Evolutionary conservation across 2,888 invertebrate species (phyloP).

Genomic region (Anoplius nigerrimus): DNA sequence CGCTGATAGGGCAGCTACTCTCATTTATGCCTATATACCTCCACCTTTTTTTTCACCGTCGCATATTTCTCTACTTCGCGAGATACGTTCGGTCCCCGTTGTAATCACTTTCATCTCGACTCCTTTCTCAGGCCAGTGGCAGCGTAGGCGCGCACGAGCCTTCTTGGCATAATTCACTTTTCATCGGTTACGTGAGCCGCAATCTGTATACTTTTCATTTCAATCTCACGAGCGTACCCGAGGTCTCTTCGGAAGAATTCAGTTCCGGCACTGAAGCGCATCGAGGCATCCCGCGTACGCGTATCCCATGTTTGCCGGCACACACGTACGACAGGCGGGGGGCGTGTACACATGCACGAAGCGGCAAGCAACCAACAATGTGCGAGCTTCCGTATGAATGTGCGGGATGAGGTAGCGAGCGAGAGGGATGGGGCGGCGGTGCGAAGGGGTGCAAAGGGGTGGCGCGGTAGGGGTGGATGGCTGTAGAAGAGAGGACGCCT

Average conservation of each 20-base stretch:
- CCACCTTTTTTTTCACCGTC: too few relatives aligned
- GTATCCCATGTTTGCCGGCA: too few relatives aligned
- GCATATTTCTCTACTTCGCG: too few relatives aligned
- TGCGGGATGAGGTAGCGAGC: constrained; percentile 18
- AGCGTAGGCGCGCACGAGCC: not conserved
- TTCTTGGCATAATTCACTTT: not conserved
- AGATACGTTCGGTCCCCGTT: too few relatives aligned
- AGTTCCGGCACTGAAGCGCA: too few relatives aligned
- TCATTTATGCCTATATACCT: not conserved
- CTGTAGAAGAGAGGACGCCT: constrained; percentile 22
- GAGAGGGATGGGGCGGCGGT: not conserved
- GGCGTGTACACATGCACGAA: not conserved
- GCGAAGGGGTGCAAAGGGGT: not conserved
- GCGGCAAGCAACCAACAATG: constrained; percentile 4
- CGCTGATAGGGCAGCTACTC: not conserved
- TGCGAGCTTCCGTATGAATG: constrained; percentile 12
- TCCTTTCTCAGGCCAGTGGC: not conserved
- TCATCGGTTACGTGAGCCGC: not conserved
- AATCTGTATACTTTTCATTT: not conserved
- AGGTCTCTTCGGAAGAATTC: too few relatives aligned
- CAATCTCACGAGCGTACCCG: too few relatives aligned
- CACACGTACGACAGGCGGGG: not conserved
- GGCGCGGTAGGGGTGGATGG: constrained; percentile 15
- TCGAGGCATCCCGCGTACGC: too few relatives aligned
- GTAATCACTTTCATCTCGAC: too few relatives aligned